phyloP scores from a whole-genome alignment of 2,797 vertebrate species.

The Malurus leucopterus region DNA sequence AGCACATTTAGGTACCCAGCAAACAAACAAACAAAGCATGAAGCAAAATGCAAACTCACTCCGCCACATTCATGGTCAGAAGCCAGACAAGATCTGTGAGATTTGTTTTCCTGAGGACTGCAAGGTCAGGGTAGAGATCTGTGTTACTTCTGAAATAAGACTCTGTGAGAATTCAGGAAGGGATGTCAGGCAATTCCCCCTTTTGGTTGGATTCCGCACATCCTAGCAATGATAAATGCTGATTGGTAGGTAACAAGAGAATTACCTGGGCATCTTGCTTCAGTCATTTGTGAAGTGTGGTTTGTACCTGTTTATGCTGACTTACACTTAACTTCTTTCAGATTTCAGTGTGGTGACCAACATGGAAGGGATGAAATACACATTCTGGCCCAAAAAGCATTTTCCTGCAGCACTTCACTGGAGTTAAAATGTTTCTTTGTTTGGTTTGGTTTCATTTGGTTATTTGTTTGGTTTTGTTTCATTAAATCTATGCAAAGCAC shows the following conservation, averaged over 20 bases:
- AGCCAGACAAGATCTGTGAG: neutral
- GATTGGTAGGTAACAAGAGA: neutral
- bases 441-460: neutral
- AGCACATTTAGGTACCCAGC: neutral
- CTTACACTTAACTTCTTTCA: neutral
- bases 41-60: neutral
- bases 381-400: neutral
- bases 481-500: neutral
- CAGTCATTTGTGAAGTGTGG: rapidly evolving
- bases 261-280: neutral
- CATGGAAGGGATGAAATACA: neutral
- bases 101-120: neutral
- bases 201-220: neutral
- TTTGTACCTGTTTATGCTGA: neutral
- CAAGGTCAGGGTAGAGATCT: neutral
- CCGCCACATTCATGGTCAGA: neutral
- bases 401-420: neutral
- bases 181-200: neutral
- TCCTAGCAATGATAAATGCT: neutral
- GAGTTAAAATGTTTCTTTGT: neutral
- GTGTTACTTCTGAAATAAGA: neutral
- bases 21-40: neutral
- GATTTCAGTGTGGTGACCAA: neutral
- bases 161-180: neutral
- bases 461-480: neutral